A percentile compares a stretch with the other conserved stretches of the same genome.
Conservation (phyloP, 2,888 invertebrate genomes). For the Agrotis ipsilon region DNA sequence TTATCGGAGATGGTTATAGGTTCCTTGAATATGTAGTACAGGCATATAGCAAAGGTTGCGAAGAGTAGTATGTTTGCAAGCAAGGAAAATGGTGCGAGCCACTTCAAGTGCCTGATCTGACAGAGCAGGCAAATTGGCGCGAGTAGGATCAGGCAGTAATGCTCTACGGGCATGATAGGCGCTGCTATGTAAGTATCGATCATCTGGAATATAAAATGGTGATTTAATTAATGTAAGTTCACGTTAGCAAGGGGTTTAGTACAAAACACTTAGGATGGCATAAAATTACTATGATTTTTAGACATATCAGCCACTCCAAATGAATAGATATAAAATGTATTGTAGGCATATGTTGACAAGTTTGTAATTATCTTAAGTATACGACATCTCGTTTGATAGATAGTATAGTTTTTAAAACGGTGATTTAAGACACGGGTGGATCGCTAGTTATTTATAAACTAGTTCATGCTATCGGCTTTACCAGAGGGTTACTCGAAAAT, state of each 20-base stretch:
- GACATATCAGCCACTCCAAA: too few species aligned
- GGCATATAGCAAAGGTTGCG: constrained; percentile 94
- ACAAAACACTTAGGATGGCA: neutral
- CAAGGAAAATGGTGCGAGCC: constrained; percentile 96
- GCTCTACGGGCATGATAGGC: constrained; percentile 77
- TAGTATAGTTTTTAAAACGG: too few species aligned
- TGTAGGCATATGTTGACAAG: neutral
- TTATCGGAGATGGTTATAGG: constrained; percentile 85
- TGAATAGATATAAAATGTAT: neutral
- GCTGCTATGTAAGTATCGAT: constrained; percentile 82
- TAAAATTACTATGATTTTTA: too few species aligned
- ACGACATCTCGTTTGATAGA: too few species aligned
- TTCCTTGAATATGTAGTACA: constrained; percentile 94
- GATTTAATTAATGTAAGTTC: neutral
- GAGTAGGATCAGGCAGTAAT: constrained; percentile 83
- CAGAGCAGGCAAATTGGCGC: constrained; percentile 83
- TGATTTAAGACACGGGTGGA: too few species aligned
- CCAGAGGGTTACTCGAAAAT: too few species aligned
- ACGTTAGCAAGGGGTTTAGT: too few species aligned
- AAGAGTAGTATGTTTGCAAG: constrained; percentile 96
- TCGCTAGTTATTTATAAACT: too few species aligned
- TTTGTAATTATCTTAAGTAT: too few species aligned
- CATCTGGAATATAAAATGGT: constrained; percentile 75
- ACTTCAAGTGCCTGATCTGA: constrained; percentile 94
- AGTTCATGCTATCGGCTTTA: too few species aligned